These are phyloP conservation scores for Leistus spinibarbis DNA, from an alignment of 2,888 invertebrate species.

Conservation along the genomic window DNA sequence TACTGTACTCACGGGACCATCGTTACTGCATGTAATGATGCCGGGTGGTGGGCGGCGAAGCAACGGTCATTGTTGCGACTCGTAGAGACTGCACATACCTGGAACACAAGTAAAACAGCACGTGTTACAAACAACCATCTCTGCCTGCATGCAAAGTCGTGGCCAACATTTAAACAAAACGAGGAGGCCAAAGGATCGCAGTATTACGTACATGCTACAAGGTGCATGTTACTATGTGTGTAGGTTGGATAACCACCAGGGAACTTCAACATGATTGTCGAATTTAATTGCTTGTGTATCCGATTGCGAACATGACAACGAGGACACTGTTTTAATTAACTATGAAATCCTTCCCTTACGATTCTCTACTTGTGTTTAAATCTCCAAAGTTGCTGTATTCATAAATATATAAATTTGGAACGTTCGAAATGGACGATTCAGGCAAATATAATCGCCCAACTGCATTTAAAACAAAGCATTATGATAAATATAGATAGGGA, in stretches of 20 bases:
- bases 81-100: constrained; percentile 8
- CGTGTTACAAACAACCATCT: constrained; percentile 12
- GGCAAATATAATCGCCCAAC: too few species aligned
- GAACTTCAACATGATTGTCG: background rate
- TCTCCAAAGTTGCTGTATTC: too few species aligned
- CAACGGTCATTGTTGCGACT: background rate
- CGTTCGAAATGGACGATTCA: too few species aligned
- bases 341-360: background rate
- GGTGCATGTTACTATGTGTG: background rate
- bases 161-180: background rate
- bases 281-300: background rate
- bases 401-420: too few species aligned
- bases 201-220: background rate
- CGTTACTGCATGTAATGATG: constrained; percentile 7
- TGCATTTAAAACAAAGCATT: too few species aligned
- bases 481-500: too few species aligned
- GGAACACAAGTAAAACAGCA: constrained; percentile 1
- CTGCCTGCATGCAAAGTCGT: constrained; percentile 15
- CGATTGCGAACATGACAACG: background rate
- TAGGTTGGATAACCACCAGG: background rate
- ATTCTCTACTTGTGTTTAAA: too few species aligned
- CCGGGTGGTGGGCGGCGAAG: background rate
- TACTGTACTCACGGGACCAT: constrained; percentile 13
- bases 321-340: background rate
- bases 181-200: background rate